Base-by-base conservation (phyloP, 1,140 invertebrate species). In the Nasonia longicornis region DNA sequence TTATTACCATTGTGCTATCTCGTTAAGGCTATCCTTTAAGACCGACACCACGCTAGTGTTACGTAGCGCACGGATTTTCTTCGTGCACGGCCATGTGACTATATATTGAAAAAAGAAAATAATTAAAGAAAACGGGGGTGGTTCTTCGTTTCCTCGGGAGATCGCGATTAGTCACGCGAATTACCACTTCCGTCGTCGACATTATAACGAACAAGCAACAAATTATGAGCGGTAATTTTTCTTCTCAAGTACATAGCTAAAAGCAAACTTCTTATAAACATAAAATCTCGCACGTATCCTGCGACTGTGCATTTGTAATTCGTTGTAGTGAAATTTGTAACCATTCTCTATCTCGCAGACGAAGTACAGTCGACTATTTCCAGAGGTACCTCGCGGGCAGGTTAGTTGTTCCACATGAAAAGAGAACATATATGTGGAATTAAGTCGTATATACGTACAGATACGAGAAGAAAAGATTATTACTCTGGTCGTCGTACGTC, bases 21-120 rank as follows among this genome's bases (percentile, higher is more conserved):
- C 85, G 83, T 85, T 87, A 88, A 85, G 82, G 85, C 84, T 87
- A 89, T 84, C 82, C 83, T 45, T 85, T 87, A 89, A 87, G 84
- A 85, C 73, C 80, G 82, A 76, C 77, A 78, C 58, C 74, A 81
- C 69, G 80, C 38, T 79, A 80, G 79, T 83, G 77, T 82, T 83
- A 81, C 73, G 64, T 82, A 82, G 79, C 66, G 83, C 80, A 83
- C 82, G 82, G 52, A 77, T 81, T 77, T 70, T 80, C 63, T 78
- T 77, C 66, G 79, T 83, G 79, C 70, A 77, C 73, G 78, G 64
- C 71, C 75, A 78, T 83, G 70, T 81, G 77, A 78, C 77, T 81
- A 79, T 77, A 81, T 63, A 45, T 52, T 63, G 31, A 69, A n/a
- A 69, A 69, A 31, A 12, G 7, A 48, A 2, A 35, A 35, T 3